These are phyloP conservation scores for Sciurus carolinensis DNA, from an alignment of 2,797 vertebrate genomes.

Conservation along the genomic window DNA sequence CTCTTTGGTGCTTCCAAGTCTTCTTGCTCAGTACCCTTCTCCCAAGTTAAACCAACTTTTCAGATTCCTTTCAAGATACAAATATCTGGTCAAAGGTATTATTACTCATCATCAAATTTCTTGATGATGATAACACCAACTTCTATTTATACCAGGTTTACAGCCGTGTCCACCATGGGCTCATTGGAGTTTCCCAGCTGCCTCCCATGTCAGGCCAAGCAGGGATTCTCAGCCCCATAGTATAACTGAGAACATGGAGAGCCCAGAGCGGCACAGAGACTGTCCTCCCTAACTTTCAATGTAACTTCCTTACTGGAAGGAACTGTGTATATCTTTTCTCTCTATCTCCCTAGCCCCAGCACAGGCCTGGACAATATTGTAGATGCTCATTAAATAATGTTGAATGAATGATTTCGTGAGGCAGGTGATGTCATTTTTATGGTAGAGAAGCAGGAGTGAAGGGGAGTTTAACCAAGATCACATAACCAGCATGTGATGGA, in stretches of 20 bases:
- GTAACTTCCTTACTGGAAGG: neutral
- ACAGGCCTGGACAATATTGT: neutral
- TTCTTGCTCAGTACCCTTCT: neutral
- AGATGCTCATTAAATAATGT: neutral
- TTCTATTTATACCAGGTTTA: neutral
- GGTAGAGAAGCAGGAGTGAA: neutral
- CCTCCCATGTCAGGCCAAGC: neutral
- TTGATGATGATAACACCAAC: neutral
- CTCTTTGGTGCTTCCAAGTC: neutral
- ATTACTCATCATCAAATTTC: neutral
- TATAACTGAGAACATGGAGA: neutral
- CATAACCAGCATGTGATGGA: fast-evolving
- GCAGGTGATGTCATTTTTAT: neutral
- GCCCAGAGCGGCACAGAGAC: neutral
- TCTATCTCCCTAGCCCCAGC: neutral
- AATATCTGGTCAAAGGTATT: neutral
- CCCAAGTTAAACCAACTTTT: neutral
- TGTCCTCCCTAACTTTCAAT: neutral
- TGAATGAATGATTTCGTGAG: neutral
- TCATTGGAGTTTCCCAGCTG: neutral
- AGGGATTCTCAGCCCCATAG: neutral
- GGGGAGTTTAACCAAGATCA: neutral
- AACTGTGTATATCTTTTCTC: neutral
- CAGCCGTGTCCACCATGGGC: neutral
- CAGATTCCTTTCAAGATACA: neutral